These are phyloP conservation scores for Athrips mouffetella DNA, from an alignment of 2,888 invertebrate genomes.

Conservation along the genomic window DNA sequence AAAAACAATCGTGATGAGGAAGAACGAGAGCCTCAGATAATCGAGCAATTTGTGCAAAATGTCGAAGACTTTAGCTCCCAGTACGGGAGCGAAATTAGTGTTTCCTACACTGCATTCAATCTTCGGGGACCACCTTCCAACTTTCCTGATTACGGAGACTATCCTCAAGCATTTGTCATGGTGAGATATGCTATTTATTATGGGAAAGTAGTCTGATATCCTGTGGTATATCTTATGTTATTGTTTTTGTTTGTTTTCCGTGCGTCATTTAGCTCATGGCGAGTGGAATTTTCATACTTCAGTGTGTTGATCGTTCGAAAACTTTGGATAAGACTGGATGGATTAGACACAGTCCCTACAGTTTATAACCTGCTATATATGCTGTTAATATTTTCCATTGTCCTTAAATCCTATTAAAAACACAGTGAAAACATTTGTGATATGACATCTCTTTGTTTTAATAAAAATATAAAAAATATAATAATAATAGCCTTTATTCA, in stretches of 20 bases:
- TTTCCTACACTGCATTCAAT: constrained; percentile 92
- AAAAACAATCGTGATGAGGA: constrained; percentile 51
- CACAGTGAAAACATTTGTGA: too few relatives aligned
- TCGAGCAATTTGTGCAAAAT: constrained; percentile 88
- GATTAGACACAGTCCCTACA: too few relatives aligned
- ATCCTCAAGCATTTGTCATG: constrained; percentile 93
- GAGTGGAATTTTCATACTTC: too few relatives aligned
- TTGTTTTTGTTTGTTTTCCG: constrained; percentile 9
- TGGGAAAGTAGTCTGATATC: constrained; percentile 11
- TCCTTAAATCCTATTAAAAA: too few relatives aligned
- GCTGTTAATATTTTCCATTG: too few relatives aligned
- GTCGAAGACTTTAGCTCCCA: constrained; percentile 92
- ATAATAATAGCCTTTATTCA: too few relatives aligned
- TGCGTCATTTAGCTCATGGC: background rate
- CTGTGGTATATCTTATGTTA: background rate
- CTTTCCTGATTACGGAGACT: constrained; percentile 94
- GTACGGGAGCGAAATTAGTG: constrained; percentile 92
- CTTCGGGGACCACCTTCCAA: constrained; percentile 90
- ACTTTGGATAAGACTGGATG: too few relatives aligned
- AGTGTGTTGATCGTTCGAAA: too few relatives aligned
- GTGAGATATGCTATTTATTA: constrained; percentile 67
- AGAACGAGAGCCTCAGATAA: constrained; percentile 57
- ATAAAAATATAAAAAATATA: too few relatives aligned
- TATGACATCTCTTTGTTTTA: too few relatives aligned
- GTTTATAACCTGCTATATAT: too few relatives aligned